A percentile compares a stretch with the other conserved stretches of the same genome.
Evolutionary conservation across 2,888 invertebrate species (phyloP).

Genomic region (Plagiodera versicolora): DNA sequence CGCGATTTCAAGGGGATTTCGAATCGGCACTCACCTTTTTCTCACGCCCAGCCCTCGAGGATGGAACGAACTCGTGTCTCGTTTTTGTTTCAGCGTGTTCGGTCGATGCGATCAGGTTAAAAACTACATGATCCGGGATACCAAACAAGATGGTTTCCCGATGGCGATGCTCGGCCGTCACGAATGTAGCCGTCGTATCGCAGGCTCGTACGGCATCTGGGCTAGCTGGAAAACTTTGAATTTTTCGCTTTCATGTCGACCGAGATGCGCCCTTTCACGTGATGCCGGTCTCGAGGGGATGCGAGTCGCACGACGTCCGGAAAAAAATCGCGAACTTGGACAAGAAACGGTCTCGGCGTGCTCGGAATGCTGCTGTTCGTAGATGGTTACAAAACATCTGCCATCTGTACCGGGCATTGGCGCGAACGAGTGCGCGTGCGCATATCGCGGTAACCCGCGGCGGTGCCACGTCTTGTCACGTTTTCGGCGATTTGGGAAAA

Average conservation of each 20-base stretch:
- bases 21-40: constrained; percentile 35
- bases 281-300: constrained; percentile 25
- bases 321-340: constrained; percentile 41
- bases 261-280: constrained; percentile 33
- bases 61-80: constrained; percentile 33
- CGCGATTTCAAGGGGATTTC: constrained; percentile 27
- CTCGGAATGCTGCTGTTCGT: constrained; percentile 38
- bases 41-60: constrained; percentile 27
- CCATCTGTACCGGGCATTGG: constrained; percentile 57
- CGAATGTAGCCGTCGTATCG: constrained; percentile 46
- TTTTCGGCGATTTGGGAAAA: neutral
- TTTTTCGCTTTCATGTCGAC: constrained; percentile 35
- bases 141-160: constrained; percentile 55
- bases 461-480: constrained; percentile 15
- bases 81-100: constrained; percentile 17
- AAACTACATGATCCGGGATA: constrained; percentile 49
- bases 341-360: constrained; percentile 45
- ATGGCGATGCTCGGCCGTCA: constrained; percentile 45
- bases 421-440: constrained; percentile 52
- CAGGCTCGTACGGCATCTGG: constrained; percentile 43
- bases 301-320: constrained; percentile 33
- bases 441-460: constrained; percentile 20
- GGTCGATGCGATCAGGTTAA: constrained; percentile 21
- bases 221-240: constrained; percentile 34
- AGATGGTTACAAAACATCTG: constrained; percentile 57